Evolutionary conservation across 1,140 invertebrate species (phyloP).

Genomic region (Caenorhabditis brenneri): DNA sequence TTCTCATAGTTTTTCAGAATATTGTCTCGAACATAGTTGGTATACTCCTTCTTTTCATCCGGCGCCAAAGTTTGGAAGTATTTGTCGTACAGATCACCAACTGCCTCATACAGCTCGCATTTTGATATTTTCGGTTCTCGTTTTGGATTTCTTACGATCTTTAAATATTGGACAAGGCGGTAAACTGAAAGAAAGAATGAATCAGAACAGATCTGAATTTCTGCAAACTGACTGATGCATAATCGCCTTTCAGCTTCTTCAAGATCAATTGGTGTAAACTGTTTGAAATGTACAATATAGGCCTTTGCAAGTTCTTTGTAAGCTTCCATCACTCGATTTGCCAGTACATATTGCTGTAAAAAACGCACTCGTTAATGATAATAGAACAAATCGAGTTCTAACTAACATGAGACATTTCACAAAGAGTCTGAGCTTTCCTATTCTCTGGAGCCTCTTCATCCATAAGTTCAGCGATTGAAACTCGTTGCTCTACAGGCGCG

Average conservation of each 20-base stretch:
- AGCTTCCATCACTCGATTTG: not conserved
- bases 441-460: not conserved
- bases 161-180: not conserved
- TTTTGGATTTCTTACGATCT: not conserved
- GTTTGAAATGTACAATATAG: not conserved
- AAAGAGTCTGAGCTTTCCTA: not conserved
- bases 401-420: slow-evolving; percentile 2
- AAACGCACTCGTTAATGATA: not conserved
- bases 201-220: no score
- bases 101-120: not conserved
- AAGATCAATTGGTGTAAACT: not conserved
- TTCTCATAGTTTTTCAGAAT: not conserved
- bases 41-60: not conserved
- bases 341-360: slow-evolving; percentile 13
- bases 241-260: not conserved
- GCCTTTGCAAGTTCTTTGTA: not conserved
- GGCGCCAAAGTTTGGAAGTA: not conserved
- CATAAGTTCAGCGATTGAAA: not conserved
- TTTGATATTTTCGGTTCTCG: not conserved
- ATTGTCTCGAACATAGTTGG: not conserved
- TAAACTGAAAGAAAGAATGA: not conserved
- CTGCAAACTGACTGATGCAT: not conserved
- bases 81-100: slow-evolving; percentile 9
- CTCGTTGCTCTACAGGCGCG: not conserved
- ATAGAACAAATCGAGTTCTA: not conserved